These are phyloP conservation scores for Phainopepla nitens DNA, from an alignment of 2,113 vertebrate species.

Conservation along the genomic window DNA sequence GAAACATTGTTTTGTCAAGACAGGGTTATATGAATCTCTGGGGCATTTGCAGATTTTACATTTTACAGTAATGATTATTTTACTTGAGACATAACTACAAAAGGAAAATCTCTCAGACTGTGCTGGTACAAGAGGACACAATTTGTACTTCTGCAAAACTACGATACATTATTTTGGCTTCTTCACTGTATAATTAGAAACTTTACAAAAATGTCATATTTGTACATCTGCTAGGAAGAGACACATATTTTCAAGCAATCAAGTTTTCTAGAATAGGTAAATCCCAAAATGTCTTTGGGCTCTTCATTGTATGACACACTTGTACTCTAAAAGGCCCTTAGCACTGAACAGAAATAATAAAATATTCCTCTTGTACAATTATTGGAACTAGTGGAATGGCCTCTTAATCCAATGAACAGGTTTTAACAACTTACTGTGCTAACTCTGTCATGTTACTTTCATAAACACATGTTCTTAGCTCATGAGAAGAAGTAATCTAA, in stretches of 20 bases:
- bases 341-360: background rate
- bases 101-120: background rate
- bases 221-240: background rate
- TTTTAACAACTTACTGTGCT: background rate
- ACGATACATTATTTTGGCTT: background rate
- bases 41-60: background rate
- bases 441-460: background rate
- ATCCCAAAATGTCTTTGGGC: background rate
- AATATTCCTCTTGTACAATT: background rate
- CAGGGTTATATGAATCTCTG: background rate
- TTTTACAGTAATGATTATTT: background rate
- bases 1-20: background rate
- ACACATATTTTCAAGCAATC: rapidly evolving
- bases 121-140: background rate
- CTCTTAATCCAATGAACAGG: background rate
- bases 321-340: background rate
- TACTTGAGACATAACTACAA: background rate
- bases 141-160: background rate
- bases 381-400: background rate
- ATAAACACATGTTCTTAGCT: background rate
- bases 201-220: background rate
- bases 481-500: background rate
- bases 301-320: background rate
- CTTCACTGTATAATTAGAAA: background rate
- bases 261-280: background rate